Evolutionary conservation across 2,113 vertebrate species (phyloP).

Genomic region (Porphyrio hochstetteri): DNA sequence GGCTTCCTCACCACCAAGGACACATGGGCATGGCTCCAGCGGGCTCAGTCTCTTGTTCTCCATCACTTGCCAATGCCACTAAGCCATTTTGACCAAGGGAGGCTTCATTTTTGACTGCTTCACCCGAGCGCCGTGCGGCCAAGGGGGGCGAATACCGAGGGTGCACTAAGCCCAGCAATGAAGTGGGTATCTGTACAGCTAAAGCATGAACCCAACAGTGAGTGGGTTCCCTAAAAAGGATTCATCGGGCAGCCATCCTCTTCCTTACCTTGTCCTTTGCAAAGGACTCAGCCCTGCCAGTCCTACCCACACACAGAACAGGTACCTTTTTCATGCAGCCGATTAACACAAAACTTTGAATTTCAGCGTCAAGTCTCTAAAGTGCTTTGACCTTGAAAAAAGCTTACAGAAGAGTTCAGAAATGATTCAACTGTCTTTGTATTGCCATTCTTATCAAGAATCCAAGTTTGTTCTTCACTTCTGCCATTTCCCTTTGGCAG

Average conservation of each 20-base stretch:
- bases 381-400: not conserved
- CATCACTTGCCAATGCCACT: not conserved
- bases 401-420: not conserved
- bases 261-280: not conserved
- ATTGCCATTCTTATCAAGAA: not conserved
- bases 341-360: not conserved
- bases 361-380: not conserved
- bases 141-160: not conserved
- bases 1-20: not conserved
- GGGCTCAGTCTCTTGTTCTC: not conserved
- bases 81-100: not conserved
- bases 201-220: not conserved
- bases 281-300: not conserved
- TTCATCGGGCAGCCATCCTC: not conserved
- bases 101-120: not conserved
- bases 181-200: not conserved
- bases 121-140: rapidly evolving
- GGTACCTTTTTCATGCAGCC: not conserved
- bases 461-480: not conserved
- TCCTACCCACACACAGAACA: not conserved
- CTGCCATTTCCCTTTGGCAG: not conserved
- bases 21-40: not conserved
- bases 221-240: not conserved
- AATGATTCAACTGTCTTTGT: not conserved
- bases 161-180: not conserved